Evolutionary conservation across 1,140 invertebrate species (phyloP).

Genomic region (Drosophila tani): DNA sequence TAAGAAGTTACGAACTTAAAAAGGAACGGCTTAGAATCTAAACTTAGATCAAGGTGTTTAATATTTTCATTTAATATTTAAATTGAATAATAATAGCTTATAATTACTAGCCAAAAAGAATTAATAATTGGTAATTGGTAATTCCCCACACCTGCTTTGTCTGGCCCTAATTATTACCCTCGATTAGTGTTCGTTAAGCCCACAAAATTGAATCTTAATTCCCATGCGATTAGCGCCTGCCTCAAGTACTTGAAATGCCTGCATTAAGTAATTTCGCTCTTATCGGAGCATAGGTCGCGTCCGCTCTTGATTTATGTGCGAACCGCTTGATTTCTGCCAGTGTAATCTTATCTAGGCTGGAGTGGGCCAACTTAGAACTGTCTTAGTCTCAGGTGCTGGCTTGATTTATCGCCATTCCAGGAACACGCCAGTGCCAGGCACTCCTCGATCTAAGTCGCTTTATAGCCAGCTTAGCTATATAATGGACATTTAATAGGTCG

Average conservation of each 20-base stretch:
- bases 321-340: slow-evolving; percentile 32
- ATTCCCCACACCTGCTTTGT: background rate
- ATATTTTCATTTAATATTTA: background rate
- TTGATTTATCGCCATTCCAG: slow-evolving; percentile 16
- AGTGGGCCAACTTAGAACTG: slow-evolving; percentile 28
- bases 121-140: too few relatives aligned
- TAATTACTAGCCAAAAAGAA: too few relatives aligned
- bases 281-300: slow-evolving; percentile 44
- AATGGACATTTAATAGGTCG: slow-evolving; percentile 3
- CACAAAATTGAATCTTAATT: background rate
- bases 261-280: slow-evolving; percentile 20
- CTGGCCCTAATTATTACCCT: background rate
- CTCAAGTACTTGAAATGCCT: slow-evolving; percentile 10
- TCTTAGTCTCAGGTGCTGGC: slow-evolving; percentile 8
- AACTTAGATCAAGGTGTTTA: background rate
- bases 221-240: background rate
- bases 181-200: background rate
- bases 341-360: slow-evolving; percentile 32
- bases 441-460: slow-evolving; percentile 4
- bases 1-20: too few relatives aligned
- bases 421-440: background rate
- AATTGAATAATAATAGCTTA: too few relatives aligned
- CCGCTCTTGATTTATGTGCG: slow-evolving; percentile 35
- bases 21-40: too few relatives aligned
- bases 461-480: background rate